Percentiles rank a stretch among this genome's conserved stretches.
phyloP scores from a whole-genome alignment of 2,797 vertebrate genomes.

The Paratrypauchen microcephalus region DNA sequence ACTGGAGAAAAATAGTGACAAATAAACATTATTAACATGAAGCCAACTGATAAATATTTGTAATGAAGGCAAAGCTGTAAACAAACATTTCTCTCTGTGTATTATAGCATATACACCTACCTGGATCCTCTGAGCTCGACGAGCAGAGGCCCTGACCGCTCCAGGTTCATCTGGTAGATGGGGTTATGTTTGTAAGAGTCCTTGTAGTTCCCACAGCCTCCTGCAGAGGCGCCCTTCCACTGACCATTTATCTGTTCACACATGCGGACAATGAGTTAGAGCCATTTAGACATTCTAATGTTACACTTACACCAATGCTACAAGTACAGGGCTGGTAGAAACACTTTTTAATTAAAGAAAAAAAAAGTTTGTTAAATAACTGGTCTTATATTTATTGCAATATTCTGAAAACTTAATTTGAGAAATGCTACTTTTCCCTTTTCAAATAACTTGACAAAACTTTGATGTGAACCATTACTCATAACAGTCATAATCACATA shows the following conservation, averaged over 20 bases:
- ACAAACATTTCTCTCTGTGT: too few species aligned
- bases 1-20: too few species aligned
- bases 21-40: too few species aligned
- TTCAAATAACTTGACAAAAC: too few species aligned
- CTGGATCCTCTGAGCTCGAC: conserved; percentile 93
- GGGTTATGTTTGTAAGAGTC: conserved; percentile 94
- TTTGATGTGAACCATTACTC: too few species aligned
- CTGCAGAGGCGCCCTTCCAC: conserved; percentile 91
- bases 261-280: not conserved
- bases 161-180: conserved; percentile 91
- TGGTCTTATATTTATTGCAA: too few species aligned
- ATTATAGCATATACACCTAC: conserved; percentile 68
- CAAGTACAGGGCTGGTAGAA: not conserved
- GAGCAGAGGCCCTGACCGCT: conserved; percentile 88
- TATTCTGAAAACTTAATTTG: too few species aligned
- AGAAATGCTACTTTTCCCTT: too few species aligned
- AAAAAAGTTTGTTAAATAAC: not conserved
- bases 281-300: not conserved
- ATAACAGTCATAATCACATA: too few species aligned
- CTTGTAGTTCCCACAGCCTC: conserved; percentile 95
- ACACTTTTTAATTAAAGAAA: not conserved
- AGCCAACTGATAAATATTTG: too few species aligned
- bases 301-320: not conserved
- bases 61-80: too few species aligned
- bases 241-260: conserved; percentile 88